Evolutionary conservation across 2,113 vertebrate genomes (phyloP), one percentile per base, ranked within the genome.

Genomic region (Paramisgurnus dabryanus): DNA sequence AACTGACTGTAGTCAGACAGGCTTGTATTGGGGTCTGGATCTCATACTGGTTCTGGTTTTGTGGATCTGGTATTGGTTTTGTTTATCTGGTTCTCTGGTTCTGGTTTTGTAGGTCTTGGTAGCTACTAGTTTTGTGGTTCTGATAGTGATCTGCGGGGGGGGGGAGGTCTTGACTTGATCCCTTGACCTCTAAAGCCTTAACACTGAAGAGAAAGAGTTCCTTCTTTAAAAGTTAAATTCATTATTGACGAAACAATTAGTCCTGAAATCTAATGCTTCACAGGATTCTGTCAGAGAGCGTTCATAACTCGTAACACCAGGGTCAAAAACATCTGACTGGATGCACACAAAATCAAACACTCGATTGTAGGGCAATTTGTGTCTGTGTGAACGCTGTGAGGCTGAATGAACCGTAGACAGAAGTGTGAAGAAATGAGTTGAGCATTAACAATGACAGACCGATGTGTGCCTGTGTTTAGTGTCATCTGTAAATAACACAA

Each of bases 351-450:
- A 39, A 60, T 78, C 80, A 78, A 61, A 34, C 27, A 7, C 53
- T 41, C 55, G 17, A 82, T 85, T 80, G 76, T 41, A 63, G 53
- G n/a, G 18, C 72, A 67, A 69, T 67, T 11, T 80, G 75, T 55
- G 73, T 76, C 66, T 63, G 70, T 69, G 65, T 63, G 64, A 58
- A 55, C 40, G 10, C 40, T 18, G 47, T 49, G 63, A 83, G 83
- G 82, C 34, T 65, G 83, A 58, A 43, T 82, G 67, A 84, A 83
- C 73, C 83, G 57, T 79, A 60, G 67, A 27, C 67, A 27, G 67
- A 74, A 12, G 47, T 18, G 75, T 10, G 39, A 43, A 72, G 47
- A 53, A 40, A 67, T 69, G 45, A 78, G 58, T n/a, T 70, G 40
- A 66, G 47, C 45, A 15, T 70, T 75, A 53, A 78, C 78, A 45